Percentiles rank a stretch among this genome's conserved stretches.
Conservation (phyloP, 2,888 invertebrate species). For the Geophilus truncorum region DNA sequence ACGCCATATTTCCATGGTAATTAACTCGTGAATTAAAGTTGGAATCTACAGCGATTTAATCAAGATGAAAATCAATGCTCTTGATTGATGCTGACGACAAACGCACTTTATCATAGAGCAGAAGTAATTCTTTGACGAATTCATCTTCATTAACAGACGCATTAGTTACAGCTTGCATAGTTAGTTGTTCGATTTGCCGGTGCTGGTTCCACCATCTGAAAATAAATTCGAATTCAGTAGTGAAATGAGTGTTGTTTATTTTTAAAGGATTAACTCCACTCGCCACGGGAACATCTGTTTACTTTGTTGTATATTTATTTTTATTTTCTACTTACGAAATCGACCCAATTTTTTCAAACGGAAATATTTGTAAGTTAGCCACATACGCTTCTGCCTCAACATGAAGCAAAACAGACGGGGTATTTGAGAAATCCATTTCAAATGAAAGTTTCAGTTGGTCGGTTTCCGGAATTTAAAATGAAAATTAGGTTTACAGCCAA, state of each 20-base stretch:
- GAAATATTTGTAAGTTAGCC: conserved; percentile 62
- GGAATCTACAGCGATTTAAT: conserved; percentile 55
- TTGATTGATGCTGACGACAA: not conserved
- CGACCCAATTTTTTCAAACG: conserved; percentile 64
- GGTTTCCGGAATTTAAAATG: not conserved
- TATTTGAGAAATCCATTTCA: not conserved
- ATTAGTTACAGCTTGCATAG: conserved; percentile 81
- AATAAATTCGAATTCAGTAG: not conserved
- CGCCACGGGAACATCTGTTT: too few relatives aligned
- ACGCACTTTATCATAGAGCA: conserved; percentile 66
- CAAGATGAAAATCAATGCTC: conserved; percentile 37
- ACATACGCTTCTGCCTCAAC: conserved; percentile 67
- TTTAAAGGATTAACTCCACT: too few relatives aligned
- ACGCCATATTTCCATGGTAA: conserved; percentile 79
- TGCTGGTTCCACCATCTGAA: conserved; percentile 53
- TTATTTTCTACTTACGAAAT: conserved; percentile 49
- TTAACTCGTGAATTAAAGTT: conserved; percentile 73
- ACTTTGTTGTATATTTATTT: too few relatives aligned
- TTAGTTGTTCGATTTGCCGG: conserved; percentile 73
- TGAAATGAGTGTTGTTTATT: too few relatives aligned
- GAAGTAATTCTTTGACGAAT: conserved; percentile 73
- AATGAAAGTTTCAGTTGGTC: not conserved
- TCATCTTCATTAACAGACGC: conserved; percentile 73
- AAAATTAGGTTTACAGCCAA: not conserved
- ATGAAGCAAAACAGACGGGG: conserved; percentile 34